A percentile compares a stretch with the other conserved stretches of the same genome.
phyloP scores from a whole-genome alignment of 2,888 invertebrate genomes.

The Drosophila paramelanica region DNA sequence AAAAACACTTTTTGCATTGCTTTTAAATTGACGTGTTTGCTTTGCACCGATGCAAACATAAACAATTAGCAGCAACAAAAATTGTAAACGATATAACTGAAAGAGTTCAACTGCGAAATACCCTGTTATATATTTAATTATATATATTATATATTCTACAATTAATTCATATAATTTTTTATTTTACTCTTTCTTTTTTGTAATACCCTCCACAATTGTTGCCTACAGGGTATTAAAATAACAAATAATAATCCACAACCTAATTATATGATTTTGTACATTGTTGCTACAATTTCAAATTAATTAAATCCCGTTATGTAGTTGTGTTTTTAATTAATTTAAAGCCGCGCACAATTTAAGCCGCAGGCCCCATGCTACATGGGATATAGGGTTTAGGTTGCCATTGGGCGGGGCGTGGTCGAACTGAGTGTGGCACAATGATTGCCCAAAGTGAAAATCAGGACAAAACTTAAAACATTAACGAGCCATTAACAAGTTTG shows the following conservation, averaged over 20 bases:
- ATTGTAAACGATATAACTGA: neutral
- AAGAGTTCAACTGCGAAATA: neutral
- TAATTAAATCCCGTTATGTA: conserved; percentile 28
- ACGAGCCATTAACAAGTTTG: conserved; percentile 79
- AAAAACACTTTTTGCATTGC: neutral
- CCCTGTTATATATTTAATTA: neutral
- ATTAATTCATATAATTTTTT: too few species aligned
- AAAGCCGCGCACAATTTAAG: neutral
- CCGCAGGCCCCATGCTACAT: neutral
- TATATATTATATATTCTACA: too few species aligned
- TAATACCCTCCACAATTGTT: neutral
- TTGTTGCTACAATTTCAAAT: conserved; percentile 36
- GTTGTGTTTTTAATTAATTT: conserved; percentile 26
- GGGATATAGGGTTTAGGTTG: neutral
- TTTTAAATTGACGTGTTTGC: conserved; percentile 22
- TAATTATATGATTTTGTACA: conserved; percentile 34
- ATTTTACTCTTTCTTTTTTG: too few species aligned
- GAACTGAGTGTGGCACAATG: neutral
- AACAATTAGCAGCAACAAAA: conserved; percentile 18
- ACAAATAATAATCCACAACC: conserved; percentile 41
- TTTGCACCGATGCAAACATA: conserved; percentile 20
- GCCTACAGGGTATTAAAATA: conserved; percentile 7
- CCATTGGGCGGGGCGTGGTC: too few species aligned
- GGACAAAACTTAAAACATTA: conserved; percentile 68
- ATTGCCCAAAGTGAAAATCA: conserved; percentile 42